These are phyloP conservation scores for Gymnorhina tibicen DNA, from an alignment of 2,113 vertebrate genomes.

Conservation along the genomic window DNA sequence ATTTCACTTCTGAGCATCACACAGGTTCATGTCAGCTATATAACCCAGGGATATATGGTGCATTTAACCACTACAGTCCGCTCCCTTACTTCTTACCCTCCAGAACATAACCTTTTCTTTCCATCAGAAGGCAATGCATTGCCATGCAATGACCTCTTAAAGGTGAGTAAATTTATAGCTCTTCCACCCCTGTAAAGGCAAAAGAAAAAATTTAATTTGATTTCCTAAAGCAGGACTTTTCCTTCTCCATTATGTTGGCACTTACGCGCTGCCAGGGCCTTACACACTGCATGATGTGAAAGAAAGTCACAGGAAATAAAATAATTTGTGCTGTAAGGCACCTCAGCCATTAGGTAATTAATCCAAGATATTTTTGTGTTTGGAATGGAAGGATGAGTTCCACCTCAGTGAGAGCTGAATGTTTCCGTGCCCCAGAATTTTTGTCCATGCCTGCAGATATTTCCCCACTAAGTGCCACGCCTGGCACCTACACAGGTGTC, in stretches of 20 bases:
- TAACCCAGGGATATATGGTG: background rate
- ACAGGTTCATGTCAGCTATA: background rate
- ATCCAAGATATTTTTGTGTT: background rate
- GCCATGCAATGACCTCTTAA: background rate
- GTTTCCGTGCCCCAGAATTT: background rate
- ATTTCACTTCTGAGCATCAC: background rate
- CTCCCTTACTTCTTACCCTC: background rate
- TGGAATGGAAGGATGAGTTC: background rate
- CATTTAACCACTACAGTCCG: background rate
- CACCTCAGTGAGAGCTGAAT: background rate
- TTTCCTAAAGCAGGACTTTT: background rate
- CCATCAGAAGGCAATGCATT: background rate
- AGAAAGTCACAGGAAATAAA: background rate
- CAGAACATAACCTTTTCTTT: background rate
- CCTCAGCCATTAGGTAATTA: background rate
- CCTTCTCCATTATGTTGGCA: background rate
- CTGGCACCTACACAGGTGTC: background rate
- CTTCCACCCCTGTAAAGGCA: background rate
- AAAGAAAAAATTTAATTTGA: background rate
- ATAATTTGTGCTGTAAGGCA: background rate
- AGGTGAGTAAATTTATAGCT: background rate
- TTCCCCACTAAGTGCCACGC: background rate
- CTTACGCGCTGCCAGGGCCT: background rate
- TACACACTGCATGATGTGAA: background rate
- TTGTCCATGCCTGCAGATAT: fast-evolving